phyloP scores from a whole-genome alignment of 2,113 vertebrate species.

The Alaudala cheleensis region DNA sequence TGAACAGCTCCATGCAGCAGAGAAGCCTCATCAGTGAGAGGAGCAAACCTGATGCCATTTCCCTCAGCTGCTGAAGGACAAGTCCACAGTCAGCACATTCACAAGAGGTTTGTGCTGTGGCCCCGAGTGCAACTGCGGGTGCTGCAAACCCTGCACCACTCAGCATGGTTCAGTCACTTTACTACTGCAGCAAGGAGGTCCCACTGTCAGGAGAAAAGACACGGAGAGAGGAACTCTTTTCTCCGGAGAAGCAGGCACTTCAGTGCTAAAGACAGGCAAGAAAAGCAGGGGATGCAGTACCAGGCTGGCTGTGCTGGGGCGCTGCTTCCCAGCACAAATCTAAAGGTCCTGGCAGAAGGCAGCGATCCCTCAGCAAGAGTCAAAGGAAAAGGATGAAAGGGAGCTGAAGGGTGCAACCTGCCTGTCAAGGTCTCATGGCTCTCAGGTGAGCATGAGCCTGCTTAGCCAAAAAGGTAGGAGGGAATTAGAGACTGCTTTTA shows the following conservation, averaged over 20 bases:
- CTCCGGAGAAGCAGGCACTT: too few relatives aligned
- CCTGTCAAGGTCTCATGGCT: neutral
- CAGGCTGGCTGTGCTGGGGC: neutral
- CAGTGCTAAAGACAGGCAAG: neutral
- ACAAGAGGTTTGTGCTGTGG: neutral
- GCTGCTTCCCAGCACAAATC: constrained; percentile 29
- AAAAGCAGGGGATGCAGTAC: neutral
- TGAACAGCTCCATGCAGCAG: neutral
- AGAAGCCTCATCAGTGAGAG: neutral
- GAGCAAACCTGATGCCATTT: fast-evolving
- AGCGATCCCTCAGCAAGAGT: neutral
- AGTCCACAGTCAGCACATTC: fast-evolving
- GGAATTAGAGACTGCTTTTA: neutral
- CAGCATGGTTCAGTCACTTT: neutral
- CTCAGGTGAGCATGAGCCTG: constrained; percentile 29
- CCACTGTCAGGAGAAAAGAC: neutral
- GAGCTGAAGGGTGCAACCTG: neutral
- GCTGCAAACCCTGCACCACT: neutral
- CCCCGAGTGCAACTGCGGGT: neutral
- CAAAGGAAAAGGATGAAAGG: neutral
- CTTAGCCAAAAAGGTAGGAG: neutral
- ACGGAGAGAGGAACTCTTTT: neutral
- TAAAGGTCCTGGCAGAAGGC: neutral
- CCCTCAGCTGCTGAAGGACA: neutral
- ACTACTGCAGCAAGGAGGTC: neutral